Base-by-base conservation (phyloP, 2,113 vertebrate species). In the Danionella cerebrum region DNA sequence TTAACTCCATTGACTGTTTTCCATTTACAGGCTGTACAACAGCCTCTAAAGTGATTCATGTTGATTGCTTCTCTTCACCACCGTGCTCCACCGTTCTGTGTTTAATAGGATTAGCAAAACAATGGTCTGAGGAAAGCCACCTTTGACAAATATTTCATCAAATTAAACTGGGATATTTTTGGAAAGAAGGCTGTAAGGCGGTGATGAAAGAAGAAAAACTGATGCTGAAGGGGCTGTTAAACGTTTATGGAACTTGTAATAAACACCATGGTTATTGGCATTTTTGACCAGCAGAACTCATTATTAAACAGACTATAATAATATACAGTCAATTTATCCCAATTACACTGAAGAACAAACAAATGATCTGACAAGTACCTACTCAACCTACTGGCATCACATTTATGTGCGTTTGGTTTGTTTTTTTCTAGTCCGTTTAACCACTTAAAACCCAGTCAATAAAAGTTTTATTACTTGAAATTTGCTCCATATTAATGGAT, bases 31-130 rank as follows among this genome's bases (percentile, higher is more conserved):
- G 68, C 76, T 74, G 42, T 78, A 21, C 66, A 82, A 2, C 83
- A 80, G 84, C 77, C n/a, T n/a, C n/a, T 83, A 81, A 41, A 79
- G 80, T 84, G 82, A 85, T 88, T 88, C 80, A 87, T 87, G 77
- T 79, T 87, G 84, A 87, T 85, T 86, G 79, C 38, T 9, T 21
- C 13, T 36, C 27, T 65, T 87, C 85, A 86, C 12, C 19, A 57
- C 29, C 80, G 82, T 79, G 81, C 78, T 27, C 84, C 81, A 75
- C 79, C 84, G 70, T 70, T 83, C 72, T 65, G 52, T 78, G 78
- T 86, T 87, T 89, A 85, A 88, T 87, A 79, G 82, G 75, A 68
- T 80, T 72, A 75, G 75, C 41, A 86, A 84, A 81, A 80, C 71
- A 79, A 52, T 78, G 78, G n/a, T 33, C 44, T 69, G 70, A 71